Evolutionary conservation across 2,797 vertebrate species (phyloP).

Genomic region (Salmo trutta): DNA sequence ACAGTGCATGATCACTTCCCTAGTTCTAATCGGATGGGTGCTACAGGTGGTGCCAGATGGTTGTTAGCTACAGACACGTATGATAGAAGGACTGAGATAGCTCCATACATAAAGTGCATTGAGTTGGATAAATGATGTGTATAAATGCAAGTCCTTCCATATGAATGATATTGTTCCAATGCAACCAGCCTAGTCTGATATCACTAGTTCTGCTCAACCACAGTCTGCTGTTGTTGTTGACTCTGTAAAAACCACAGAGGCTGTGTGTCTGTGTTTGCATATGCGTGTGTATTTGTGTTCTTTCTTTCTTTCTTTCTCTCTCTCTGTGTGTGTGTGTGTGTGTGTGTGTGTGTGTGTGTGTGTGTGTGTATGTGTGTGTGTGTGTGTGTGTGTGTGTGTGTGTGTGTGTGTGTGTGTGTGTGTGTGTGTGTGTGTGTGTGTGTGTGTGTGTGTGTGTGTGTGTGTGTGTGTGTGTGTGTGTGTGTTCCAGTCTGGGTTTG

Average conservation of each 20-base stretch:
- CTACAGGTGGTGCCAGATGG: background rate
- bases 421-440: conserved; percentile 51
- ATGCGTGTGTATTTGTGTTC: background rate
- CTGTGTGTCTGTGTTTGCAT: conserved; percentile 42
- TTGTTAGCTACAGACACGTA: background rate
- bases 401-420: too few relatives aligned
- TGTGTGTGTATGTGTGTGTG: too few relatives aligned
- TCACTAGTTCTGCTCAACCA: conserved; percentile 25
- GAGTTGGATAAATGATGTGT: background rate
- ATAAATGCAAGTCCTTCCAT: conserved; percentile 5
- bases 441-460: conserved; percentile 17
- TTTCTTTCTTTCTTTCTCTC: too few relatives aligned
- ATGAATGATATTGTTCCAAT: conserved; percentile 19
- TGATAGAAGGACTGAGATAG: background rate
- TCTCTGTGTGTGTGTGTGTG: background rate
- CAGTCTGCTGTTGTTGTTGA: conserved; percentile 37
- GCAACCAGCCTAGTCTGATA: conserved; percentile 6
- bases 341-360: background rate
- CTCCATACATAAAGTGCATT: background rate
- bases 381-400: too few relatives aligned
- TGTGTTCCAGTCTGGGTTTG: conserved; percentile 30
- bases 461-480: conserved; percentile 14
- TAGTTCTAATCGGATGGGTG: background rate
- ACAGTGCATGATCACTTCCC: background rate
- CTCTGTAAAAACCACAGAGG: conserved; percentile 48